phyloP scores from a whole-genome alignment of 2,113 vertebrate species.

The Micronycteris hirsuta region DNA sequence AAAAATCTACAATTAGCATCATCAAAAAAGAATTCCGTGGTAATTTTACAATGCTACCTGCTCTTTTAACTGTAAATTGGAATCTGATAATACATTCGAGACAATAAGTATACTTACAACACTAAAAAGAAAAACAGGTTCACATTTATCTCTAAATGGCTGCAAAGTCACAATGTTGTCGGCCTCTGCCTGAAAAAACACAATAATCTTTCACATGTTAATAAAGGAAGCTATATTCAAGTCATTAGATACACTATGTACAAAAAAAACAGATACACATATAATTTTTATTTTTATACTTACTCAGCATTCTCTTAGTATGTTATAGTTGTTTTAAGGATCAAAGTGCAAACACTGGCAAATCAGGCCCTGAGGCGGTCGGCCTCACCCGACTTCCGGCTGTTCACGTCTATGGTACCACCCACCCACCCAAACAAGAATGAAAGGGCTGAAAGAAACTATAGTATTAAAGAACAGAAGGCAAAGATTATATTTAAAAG shows the following conservation, averaged over 20 bases:
- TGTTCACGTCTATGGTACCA: not conserved
- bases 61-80: not conserved
- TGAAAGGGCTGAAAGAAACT: not conserved
- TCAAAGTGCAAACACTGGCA: not conserved
- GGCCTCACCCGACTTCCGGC: not conserved
- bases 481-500: not conserved
- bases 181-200: constrained; percentile 79
- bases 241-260: not conserved
- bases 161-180: constrained; percentile 72
- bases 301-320: not conserved
- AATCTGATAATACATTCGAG: not conserved
- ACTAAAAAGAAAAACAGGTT: constrained; percentile 83
- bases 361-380: not conserved
- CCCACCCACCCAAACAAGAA: not conserved
- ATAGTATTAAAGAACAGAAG: not conserved
- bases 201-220: not conserved
- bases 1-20: not conserved
- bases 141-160: constrained; percentile 79
- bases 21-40: not conserved
- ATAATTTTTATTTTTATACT: not conserved
- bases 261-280: not conserved
- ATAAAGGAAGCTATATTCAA: not conserved
- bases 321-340: not conserved
- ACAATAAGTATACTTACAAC: constrained; percentile 74
- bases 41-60: not conserved